Evolutionary conservation across 2,113 vertebrate genomes (phyloP).

Genomic region (Chauna torquata): DNA sequence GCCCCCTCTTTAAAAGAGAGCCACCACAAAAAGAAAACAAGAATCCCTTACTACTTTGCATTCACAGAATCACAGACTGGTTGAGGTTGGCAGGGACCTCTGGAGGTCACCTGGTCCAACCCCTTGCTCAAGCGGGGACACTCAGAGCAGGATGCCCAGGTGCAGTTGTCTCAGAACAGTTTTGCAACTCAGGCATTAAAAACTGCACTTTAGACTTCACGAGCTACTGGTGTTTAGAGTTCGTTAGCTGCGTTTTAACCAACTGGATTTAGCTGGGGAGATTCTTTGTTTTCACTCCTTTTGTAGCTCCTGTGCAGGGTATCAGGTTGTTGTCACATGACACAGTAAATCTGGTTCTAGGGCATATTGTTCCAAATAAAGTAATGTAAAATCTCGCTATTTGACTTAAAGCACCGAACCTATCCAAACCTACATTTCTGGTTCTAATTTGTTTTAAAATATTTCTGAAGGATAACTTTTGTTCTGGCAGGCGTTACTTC

Average conservation of each 20-base stretch:
- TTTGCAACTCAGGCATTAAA: background rate
- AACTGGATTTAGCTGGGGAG: background rate
- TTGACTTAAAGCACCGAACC: background rate
- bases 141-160: background rate
- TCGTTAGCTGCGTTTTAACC: background rate
- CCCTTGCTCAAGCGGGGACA: background rate
- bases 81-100: background rate
- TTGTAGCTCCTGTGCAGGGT: background rate
- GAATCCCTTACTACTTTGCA: background rate
- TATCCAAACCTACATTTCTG: conserved; percentile 5
- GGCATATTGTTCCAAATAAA: background rate
- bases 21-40: background rate
- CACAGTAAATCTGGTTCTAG: background rate
- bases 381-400: background rate
- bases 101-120: background rate
- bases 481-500: background rate
- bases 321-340: background rate
- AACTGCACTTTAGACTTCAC: background rate
- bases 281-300: background rate
- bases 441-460: background rate
- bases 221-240: background rate
- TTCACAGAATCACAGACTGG: background rate
- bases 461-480: background rate
- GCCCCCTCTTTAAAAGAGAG: rapidly evolving
- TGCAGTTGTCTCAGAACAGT: background rate